phyloP scores from a whole-genome alignment of 2,888 invertebrate genomes.

The Petrophora chlorosata region DNA sequence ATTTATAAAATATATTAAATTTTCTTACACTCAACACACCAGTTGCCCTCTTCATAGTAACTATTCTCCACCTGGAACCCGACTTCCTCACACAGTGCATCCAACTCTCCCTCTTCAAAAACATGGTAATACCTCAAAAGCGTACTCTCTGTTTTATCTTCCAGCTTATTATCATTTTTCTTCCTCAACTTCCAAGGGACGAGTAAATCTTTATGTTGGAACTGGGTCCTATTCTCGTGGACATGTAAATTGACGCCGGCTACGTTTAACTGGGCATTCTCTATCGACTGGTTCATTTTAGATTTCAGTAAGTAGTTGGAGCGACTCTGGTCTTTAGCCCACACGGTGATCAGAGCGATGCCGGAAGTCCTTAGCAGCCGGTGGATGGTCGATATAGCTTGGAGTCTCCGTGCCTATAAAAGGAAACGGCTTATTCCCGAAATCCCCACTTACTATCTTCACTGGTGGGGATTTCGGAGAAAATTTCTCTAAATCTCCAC shows the following conservation, averaged over 20 bases:
- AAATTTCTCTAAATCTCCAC: no score
- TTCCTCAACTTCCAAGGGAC: slow-evolving; percentile 96
- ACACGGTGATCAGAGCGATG: slow-evolving; percentile 94
- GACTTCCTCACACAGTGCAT: slow-evolving; percentile 84
- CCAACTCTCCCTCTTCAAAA: slow-evolving; percentile 92
- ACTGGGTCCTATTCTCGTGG: slow-evolving; percentile 95
- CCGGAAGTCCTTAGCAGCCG: slow-evolving; percentile 90
- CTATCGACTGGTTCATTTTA: slow-evolving; percentile 37
- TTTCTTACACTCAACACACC: slow-evolving; percentile 93
- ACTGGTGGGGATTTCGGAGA: no score
- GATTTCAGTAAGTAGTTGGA: slow-evolving; percentile 73
- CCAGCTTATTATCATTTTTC: slow-evolving; percentile 53
- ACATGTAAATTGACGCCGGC: slow-evolving; percentile 85
- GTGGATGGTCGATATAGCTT: slow-evolving; percentile 90
- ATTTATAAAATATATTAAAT: slow-evolving; percentile 41
- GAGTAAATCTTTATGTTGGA: slow-evolving; percentile 94
- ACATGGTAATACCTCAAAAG: slow-evolving; percentile 96
- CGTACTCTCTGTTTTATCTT: slow-evolving; percentile 70
- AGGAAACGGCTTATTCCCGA: neutral
- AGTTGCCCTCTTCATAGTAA: slow-evolving; percentile 98
- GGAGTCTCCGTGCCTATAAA: slow-evolving; percentile 86
- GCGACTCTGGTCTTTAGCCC: slow-evolving; percentile 95
- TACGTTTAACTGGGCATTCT: slow-evolving; percentile 44
- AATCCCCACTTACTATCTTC: no score
- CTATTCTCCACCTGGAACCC: slow-evolving; percentile 83